Evolutionary conservation across 2,888 invertebrate species (phyloP).

Genomic region (Automeris io): DNA sequence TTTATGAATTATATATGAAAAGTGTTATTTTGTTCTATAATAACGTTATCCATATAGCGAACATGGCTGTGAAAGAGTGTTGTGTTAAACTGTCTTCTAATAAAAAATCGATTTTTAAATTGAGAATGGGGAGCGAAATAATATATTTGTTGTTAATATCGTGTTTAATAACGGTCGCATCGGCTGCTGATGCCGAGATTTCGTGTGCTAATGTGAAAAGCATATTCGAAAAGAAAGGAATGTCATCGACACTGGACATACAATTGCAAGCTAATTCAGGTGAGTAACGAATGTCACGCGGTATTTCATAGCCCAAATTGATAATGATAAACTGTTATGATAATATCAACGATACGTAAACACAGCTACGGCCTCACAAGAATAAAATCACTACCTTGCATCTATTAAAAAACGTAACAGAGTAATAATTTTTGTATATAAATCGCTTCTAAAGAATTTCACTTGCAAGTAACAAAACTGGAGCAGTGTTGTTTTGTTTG

Average conservation of each 20-base stretch:
- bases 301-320: constrained; percentile 37
- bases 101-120: constrained; percentile 75
- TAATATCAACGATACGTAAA: constrained; percentile 29
- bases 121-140: constrained; percentile 65
- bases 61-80: constrained; percentile 72
- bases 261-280: constrained; percentile 72
- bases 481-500: constrained; percentile 3
- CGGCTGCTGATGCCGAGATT: constrained; percentile 52
- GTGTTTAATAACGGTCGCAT: constrained; percentile 48
- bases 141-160: constrained; percentile 61
- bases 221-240: constrained; percentile 70
- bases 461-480: background rate
- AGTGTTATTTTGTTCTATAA: constrained; percentile 34
- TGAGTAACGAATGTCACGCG: constrained; percentile 47
- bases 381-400: background rate
- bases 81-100: constrained; percentile 67
- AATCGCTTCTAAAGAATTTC: constrained; percentile 8
- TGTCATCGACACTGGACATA: constrained; percentile 63
- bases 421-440: constrained; percentile 7
- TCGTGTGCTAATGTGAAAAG: constrained; percentile 72
- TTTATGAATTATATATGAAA: constrained; percentile 41
- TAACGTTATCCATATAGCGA: constrained; percentile 30
- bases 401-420: constrained; percentile 3
- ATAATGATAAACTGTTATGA: constrained; percentile 48
- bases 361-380: too few relatives aligned